Evolutionary conservation across 2,888 invertebrate species (phyloP), one percentile per base, ranked within the genome.

Genomic region (Drosophila ustulata): DNA sequence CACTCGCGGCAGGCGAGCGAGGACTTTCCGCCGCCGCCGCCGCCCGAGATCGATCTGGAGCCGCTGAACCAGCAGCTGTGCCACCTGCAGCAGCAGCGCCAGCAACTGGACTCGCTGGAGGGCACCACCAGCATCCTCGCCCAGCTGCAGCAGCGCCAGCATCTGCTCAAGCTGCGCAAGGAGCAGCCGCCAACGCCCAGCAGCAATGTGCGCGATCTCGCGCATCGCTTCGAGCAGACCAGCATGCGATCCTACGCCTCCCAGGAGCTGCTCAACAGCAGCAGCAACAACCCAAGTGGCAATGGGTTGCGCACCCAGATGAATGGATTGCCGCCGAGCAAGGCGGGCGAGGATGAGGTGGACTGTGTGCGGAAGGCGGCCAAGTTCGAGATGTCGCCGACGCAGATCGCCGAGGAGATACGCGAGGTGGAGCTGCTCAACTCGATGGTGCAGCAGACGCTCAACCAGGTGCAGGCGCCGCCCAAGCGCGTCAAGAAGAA

Each of bases 1-100:
- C 97, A 97, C 91, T 97, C 97, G 2, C 93, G 97, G 51, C 97
- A 97, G 91, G 95, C 96, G 0, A 97, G 97, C 91, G 97, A 97
- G 92, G 97, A 97, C 84, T 97, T 97, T 85, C 97, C 97, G 51
- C 97, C 97, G 4, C 97, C 97, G 0, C 95, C 96, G 1, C 96
- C 96, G 0, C 96, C 96, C 0, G 91, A 92, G 53, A 94, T 96
- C 50, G 96, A 96, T 75, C 93, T 96, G 71, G 94, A 94, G 25
- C 94, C 95, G 0, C 92, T 95, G 0, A 94, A 95, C 66, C 94
- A 95, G 73, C 94, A 95, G 90, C 90, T 94, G 6, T 93, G 93
- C 71, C 93, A 93, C 80, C 93, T 94, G 52, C 92, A 92, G 55
- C 91, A 92, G 18, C 92, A 93, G 69, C 85, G 91, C n/a, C 92